Percentiles rank a stretch among this genome's conserved stretches.
Evolutionary conservation across 2,888 invertebrate genomes (phyloP).

Genomic region (Dryococelus australis): DNA sequence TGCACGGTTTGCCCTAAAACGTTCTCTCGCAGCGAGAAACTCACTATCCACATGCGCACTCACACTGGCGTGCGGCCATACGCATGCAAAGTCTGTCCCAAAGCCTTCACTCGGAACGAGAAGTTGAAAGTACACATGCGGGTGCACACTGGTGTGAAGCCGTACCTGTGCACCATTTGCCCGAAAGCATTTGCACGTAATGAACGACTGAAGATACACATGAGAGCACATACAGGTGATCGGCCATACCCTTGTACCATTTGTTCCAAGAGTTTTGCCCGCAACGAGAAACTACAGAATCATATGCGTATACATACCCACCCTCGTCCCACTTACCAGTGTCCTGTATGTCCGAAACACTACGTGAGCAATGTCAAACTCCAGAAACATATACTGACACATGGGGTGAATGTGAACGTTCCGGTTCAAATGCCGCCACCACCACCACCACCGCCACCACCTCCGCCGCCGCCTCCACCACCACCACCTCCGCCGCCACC

Average conservation of each 20-base stretch:
- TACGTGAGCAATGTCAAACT: not conserved
- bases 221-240: not conserved
- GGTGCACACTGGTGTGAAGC: not conserved
- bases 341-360: slow-evolving; percentile 19
- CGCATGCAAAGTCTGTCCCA: slow-evolving; percentile 17
- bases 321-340: not conserved
- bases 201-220: slow-evolving; percentile 10
- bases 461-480: not conserved
- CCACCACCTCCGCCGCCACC: not conserved
- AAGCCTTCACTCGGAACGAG: not conserved
- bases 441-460: not conserved
- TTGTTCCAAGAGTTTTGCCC: slow-evolving; percentile 4
- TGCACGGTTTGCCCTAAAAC: slow-evolving; percentile 18
- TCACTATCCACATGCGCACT: not conserved
- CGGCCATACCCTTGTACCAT: slow-evolving; percentile 17
- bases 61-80: slow-evolving; percentile 23
- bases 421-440: slow-evolving; percentile 3
- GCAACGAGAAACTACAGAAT: slow-evolving; percentile 24
- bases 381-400: slow-evolving; percentile 1
- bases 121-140: not conserved
- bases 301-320: slow-evolving; percentile 13
- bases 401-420: not conserved
- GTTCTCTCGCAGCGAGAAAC: slow-evolving; percentile 5
- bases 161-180: not conserved
- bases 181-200: slow-evolving; percentile 9